These are phyloP conservation scores for Potorous gilbertii DNA, from an alignment of 2,797 vertebrate species.

Conservation along the genomic window DNA sequence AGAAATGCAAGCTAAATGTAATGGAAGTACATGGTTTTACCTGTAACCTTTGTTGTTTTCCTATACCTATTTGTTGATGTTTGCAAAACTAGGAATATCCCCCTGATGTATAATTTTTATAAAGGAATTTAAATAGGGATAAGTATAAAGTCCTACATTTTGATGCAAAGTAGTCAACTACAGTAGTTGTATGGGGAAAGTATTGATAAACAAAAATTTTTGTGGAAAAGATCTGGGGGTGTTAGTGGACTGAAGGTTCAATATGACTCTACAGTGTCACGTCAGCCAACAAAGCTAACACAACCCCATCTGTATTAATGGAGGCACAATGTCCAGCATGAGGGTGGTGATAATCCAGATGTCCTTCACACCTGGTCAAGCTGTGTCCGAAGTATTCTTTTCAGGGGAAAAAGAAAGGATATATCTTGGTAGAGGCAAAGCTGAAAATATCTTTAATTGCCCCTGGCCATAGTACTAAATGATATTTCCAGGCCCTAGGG, in stretches of 20 bases:
- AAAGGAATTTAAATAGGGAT: not conserved
- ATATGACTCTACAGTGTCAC: not conserved
- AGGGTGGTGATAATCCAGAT: not conserved
- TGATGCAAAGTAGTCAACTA: not conserved
- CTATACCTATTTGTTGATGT: not conserved
- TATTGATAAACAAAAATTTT: not conserved
- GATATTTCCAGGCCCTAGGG: not conserved
- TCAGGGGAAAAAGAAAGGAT: not conserved
- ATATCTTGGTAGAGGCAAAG: not conserved
- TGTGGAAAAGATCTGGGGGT: not conserved
- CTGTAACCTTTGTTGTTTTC: no score
- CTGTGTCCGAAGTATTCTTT: no score
- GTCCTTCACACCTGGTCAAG: not conserved
- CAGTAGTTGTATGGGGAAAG: not conserved
- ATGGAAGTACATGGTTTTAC: no score
- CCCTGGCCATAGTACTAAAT: not conserved
- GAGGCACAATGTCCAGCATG: not conserved
- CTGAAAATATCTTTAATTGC: not conserved
- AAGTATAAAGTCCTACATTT: not conserved
- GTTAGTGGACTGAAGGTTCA: not conserved
- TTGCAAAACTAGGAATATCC: not conserved
- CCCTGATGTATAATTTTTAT: not conserved
- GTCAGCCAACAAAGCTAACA: not conserved
- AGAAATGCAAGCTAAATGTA: no score
- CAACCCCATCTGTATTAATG: not conserved